Conservation (phyloP, 2,888 invertebrate species). For the Thelaira solivaga region DNA sequence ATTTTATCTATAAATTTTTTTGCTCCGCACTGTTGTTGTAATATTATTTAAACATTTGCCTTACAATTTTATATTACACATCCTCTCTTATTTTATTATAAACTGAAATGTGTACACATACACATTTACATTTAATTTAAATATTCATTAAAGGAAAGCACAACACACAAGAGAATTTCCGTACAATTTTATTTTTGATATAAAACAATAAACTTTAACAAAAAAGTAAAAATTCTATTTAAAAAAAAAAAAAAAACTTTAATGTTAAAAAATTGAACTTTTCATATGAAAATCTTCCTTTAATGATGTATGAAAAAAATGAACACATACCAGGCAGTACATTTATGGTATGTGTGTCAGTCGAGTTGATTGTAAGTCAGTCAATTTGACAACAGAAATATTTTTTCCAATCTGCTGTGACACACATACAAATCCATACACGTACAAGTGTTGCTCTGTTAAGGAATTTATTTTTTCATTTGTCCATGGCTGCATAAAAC, state of each 20-base stretch:
- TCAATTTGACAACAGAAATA: background rate
- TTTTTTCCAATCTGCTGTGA: too few species aligned
- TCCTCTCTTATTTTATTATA: background rate
- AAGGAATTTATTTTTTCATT: conserved; percentile 9
- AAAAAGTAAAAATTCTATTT: conserved; percentile 2
- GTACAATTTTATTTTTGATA: too few species aligned
- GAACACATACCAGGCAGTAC: background rate
- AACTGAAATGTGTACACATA: background rate
- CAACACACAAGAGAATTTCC: background rate
- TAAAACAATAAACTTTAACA: background rate
- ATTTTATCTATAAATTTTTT: too few species aligned
- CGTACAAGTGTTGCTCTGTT: background rate
- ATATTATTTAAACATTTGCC: background rate
- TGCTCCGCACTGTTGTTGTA: background rate
- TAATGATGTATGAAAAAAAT: background rate
- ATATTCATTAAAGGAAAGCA: conserved; percentile 47
- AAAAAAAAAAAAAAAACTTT: background rate
- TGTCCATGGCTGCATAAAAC: too few species aligned
- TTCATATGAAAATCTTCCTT: conserved; percentile 12
- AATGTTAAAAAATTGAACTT: conserved; percentile 9
- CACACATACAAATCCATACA: background rate
- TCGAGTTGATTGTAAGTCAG: background rate
- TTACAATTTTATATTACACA: background rate
- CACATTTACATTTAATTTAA: conserved; percentile 34
- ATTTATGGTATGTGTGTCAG: background rate